These are phyloP conservation scores for Alouatta palliata DNA, from an alignment of 2,113 vertebrate genomes.

Conservation along the genomic window DNA sequence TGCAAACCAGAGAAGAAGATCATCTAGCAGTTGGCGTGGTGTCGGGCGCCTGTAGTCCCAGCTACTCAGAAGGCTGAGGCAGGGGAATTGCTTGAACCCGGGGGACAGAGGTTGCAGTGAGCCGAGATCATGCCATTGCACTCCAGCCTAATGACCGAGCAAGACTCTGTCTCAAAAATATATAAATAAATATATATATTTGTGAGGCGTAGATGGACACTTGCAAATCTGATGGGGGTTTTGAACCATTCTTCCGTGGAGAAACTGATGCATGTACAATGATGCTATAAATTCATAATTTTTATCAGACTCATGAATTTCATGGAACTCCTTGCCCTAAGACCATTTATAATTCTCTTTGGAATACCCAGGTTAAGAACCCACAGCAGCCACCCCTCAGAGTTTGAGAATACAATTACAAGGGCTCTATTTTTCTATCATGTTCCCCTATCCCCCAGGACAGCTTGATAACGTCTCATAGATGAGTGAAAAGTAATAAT, in stretches of 20 bases:
- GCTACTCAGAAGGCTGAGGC: too few species aligned
- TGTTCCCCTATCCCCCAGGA: too few species aligned
- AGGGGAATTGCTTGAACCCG: too few species aligned
- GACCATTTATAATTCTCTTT: background rate
- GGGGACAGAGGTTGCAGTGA: too few species aligned
- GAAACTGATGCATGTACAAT: background rate
- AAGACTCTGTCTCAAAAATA: too few species aligned
- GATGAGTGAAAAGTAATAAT: background rate
- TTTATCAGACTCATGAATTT: background rate
- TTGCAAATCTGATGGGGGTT: background rate
- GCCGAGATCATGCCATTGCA: too few species aligned
- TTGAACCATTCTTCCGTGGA: background rate
- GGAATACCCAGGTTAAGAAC: background rate
- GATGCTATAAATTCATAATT: background rate
- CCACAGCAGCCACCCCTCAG: too few species aligned
- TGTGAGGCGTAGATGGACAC: background rate
- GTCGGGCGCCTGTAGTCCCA: too few species aligned
- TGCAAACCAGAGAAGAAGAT: background rate
- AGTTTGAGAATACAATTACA: background rate
- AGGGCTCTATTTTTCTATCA: background rate
- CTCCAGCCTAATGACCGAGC: too few species aligned
- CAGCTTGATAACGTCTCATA: background rate
- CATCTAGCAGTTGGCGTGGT: background rate
- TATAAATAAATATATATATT: background rate
- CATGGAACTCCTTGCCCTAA: background rate